Base-by-base conservation (phyloP, 2,888 invertebrate species). In the Heliconius hortense region DNA sequence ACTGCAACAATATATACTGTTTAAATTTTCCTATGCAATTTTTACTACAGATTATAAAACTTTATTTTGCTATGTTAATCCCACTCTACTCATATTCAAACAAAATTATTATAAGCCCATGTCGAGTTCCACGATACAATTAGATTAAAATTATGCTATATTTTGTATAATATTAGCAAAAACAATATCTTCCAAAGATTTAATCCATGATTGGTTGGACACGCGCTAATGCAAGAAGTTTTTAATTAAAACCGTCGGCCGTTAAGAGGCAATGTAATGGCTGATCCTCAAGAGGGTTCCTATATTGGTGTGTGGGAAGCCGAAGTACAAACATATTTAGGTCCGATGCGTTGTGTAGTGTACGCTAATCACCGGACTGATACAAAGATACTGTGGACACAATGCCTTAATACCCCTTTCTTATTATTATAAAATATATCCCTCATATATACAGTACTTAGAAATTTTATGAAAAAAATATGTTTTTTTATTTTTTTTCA, bases 151-250 rank as follows among this genome's bases (percentile, higher is more conserved):
- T 48, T 3, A 48, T 48, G 18, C 2, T 48, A 21, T 48, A 48
- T 67, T 67, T 53, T 21, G 28, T 31, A 13, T 56, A 56, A 66
- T 66, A 66, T 35, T 39, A 15, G 18, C 13, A 67, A 15, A 71
- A 71, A 59, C 43, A 71, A 26, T 66, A 74, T 59, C 43, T 71
- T 59, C 5, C 90, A 88, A 87, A 89, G 89, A 90, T 91, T 90
- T 90, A 88, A 86, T 88, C 86, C 88, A 87, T 88, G 88, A 90
- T 88, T 88, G 88, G 88, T 85, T 88, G 88, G 89, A 89, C 90
- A 90, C 90, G 92, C 90, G 93, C 88, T 93, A 93, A 92, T 92
- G 92, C 88, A 92, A 92, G 93, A 93, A 94, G 93, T 93, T 93
- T 94, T 94, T 94, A 94, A 94, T 94, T 94, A 94, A 94, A 94